phyloP scores from a whole-genome alignment of 2,888 invertebrate species.

The Cosmopolites sordidus region DNA sequence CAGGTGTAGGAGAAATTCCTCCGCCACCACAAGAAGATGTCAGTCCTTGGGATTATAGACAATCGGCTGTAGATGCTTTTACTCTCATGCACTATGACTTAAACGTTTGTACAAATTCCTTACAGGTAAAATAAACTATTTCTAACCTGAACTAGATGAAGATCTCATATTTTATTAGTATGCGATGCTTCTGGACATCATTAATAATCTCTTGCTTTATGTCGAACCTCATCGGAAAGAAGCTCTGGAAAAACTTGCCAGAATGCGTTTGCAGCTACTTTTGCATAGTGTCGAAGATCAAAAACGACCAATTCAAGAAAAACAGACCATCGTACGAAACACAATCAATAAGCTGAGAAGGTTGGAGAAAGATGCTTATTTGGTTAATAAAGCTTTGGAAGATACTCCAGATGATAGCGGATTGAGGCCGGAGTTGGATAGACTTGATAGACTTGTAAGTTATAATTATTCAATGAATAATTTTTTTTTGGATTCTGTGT shows the following conservation, averaged over 20 bases:
- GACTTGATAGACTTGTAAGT: constrained; percentile 63
- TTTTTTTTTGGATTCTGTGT: too few species aligned
- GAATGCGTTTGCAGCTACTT: constrained; percentile 93
- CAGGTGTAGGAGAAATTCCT: constrained; percentile 61
- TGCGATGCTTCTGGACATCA: constrained; percentile 94
- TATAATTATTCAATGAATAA: too few species aligned
- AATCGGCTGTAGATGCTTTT: constrained; percentile 92
- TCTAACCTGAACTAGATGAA: too few species aligned
- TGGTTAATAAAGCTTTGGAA: constrained; percentile 74
- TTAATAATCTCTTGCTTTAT: constrained; percentile 93
- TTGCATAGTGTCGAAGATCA: constrained; percentile 89
- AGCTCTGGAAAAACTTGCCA: constrained; percentile 79
- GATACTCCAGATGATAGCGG: constrained; percentile 61
- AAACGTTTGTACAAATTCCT: constrained; percentile 94
- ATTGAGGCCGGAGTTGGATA: constrained; percentile 64
- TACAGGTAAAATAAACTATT: too few species aligned
- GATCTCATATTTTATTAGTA: too few species aligned
- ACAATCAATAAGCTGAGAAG: constrained; percentile 77
- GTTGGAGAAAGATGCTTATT: constrained; percentile 84
- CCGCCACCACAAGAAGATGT: constrained; percentile 67
- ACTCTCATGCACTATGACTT: constrained; percentile 98
- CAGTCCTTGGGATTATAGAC: constrained; percentile 73
- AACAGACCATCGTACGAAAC: constrained; percentile 78
- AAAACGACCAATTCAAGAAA: constrained; percentile 81
- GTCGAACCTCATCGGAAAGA: constrained; percentile 95